A percentile compares a stretch with the other conserved stretches of the same genome.
These are phyloP conservation scores for Anas bernieri DNA, from an alignment of 2,797 vertebrate species.

Conservation along the genomic window DNA sequence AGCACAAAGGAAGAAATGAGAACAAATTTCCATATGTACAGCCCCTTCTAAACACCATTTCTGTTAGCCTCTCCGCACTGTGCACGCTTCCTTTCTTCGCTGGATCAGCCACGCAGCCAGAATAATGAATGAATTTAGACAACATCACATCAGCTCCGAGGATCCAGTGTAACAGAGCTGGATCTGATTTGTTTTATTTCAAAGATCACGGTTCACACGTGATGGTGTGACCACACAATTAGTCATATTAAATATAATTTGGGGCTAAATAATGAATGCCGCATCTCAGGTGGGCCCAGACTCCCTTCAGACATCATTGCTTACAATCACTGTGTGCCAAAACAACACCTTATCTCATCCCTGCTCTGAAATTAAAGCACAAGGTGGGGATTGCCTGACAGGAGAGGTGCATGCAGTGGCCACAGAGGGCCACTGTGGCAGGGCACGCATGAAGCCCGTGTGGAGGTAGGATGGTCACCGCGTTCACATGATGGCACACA, in stretches of 20 bases:
- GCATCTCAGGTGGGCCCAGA: neutral
- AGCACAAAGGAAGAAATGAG: slow-evolving; percentile 57
- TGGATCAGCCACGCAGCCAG: neutral
- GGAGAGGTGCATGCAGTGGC: neutral
- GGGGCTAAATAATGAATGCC: neutral
- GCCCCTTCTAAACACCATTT: slow-evolving; percentile 46
- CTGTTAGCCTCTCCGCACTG: neutral
- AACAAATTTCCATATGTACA: slow-evolving; percentile 68
- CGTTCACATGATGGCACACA: neutral
- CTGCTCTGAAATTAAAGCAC: neutral
- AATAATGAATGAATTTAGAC: slow-evolving; percentile 2
- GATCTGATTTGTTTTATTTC: neutral
- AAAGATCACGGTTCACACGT: neutral
- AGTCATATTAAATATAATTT: neutral
- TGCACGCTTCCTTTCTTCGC: neutral
- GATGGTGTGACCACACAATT: neutral
- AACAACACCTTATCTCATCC: neutral
- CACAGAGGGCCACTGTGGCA: neutral
- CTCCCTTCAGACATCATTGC: accelerated
- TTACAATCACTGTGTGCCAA: neutral
- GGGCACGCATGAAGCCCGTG: accelerated
- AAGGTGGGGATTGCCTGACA: neutral
- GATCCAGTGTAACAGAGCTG: neutral
- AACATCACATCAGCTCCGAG: neutral
- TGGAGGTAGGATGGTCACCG: neutral